A percentile compares a stretch with the other conserved stretches of the same genome.
phyloP scores from a whole-genome alignment of 2,113 vertebrate species.

The Tachuris rubrigastra region DNA sequence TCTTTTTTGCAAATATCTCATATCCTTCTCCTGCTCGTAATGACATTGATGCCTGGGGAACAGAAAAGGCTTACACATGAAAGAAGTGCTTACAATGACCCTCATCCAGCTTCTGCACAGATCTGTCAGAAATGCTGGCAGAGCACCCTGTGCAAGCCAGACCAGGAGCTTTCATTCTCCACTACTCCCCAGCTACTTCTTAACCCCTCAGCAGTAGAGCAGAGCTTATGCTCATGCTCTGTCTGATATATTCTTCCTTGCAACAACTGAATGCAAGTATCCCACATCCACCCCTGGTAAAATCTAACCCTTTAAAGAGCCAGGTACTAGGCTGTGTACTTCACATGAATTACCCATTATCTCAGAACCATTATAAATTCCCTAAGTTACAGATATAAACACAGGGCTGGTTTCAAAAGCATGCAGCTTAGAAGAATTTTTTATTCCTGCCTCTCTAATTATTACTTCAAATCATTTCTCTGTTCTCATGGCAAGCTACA shows the following conservation, averaged over 20 bases:
- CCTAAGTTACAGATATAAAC: background rate
- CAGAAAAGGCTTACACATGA: background rate
- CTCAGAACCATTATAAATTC: background rate
- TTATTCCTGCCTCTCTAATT: background rate
- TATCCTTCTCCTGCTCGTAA: background rate
- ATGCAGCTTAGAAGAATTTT: background rate
- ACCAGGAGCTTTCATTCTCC: background rate
- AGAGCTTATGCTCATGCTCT: background rate
- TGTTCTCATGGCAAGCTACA: background rate
- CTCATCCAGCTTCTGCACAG: background rate
- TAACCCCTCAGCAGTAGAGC: background rate
- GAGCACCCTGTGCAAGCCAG: background rate
- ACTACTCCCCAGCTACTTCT: background rate
- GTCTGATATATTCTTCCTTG: background rate
- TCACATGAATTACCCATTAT: background rate
- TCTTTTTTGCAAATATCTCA: background rate
- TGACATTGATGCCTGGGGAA: background rate
- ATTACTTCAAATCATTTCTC: background rate
- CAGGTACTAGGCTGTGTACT: background rate
- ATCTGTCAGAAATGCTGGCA: background rate
- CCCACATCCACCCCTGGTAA: accelerated
- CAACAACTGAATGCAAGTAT: background rate
- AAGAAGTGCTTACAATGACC: background rate
- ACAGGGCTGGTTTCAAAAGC: background rate
- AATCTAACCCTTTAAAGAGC: background rate